Conservation (phyloP, 2,113 vertebrate genomes). For the Crypturellus undulatus region DNA sequence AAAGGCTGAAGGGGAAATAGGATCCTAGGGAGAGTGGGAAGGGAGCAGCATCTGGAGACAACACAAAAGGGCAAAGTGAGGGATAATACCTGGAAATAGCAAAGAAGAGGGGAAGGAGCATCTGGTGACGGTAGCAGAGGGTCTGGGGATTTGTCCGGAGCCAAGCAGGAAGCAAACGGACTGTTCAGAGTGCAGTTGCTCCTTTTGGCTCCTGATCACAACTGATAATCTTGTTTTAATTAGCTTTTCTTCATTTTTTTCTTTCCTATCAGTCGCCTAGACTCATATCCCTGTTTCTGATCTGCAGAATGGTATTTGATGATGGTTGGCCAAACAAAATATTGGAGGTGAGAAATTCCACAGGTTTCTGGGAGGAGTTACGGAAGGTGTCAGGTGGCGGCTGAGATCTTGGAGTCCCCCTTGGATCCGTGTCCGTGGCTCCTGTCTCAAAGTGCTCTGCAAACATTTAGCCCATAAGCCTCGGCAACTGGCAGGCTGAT, state of each 20-base stretch:
- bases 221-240: constrained; percentile 34
- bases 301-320: constrained; percentile 14
- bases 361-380: constrained; percentile 7
- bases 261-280: not conserved
- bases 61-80: too few relatives aligned
- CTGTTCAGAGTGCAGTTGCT: constrained; percentile 32
- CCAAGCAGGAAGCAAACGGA: constrained; percentile 17
- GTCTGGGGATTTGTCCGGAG: not conserved
- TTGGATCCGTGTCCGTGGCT: constrained; percentile 47
- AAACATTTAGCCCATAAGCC: constrained; percentile 50
- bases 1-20: not conserved
- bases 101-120: not conserved
- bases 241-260: not conserved
- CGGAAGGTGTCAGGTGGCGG: constrained; percentile 6
- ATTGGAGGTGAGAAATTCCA: not conserved
- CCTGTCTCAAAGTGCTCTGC: constrained; percentile 43
- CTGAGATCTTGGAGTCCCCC: constrained; percentile 42
- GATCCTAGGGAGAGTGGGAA: not conserved
- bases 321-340: constrained; percentile 26
- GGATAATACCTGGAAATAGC: not conserved
- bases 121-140: not conserved
- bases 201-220: not conserved
- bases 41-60: not conserved
- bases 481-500: constrained; percentile 51
- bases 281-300: not conserved